Percentiles rank a stretch among this genome's conserved stretches.
phyloP scores from a whole-genome alignment of 2,113 vertebrate species.

The Gila orcuttii region DNA sequence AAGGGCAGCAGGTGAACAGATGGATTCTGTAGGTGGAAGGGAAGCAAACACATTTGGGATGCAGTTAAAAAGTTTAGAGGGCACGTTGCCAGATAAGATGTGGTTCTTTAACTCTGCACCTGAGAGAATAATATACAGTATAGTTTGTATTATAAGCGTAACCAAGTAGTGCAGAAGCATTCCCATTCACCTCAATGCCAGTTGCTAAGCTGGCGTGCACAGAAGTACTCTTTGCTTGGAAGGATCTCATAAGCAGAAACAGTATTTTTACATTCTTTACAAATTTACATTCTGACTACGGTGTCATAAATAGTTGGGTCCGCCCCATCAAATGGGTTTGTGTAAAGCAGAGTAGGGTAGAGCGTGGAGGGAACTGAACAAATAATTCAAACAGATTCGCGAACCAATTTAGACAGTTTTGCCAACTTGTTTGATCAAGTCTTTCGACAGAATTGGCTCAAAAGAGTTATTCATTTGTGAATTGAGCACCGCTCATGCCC shows the following conservation, averaged over 20 bases:
- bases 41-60: not conserved
- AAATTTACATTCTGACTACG: not conserved
- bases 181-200: not conserved
- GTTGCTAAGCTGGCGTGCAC: not conserved
- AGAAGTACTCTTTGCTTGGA: not conserved
- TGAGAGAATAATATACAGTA: not conserved
- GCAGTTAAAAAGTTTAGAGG: not conserved
- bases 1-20: not conserved
- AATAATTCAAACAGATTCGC: too few species aligned
- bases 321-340: not conserved
- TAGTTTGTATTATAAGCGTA: not conserved
- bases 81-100: slow-evolving; percentile 2
- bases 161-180: not conserved
- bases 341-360: not conserved
- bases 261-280: not conserved
- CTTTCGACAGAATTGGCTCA: too few species aligned
- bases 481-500: too few species aligned
- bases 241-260: not conserved
- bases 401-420: too few species aligned
- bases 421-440: too few species aligned
- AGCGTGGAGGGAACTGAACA: too few species aligned
- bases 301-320: not conserved
- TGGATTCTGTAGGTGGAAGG: not conserved
- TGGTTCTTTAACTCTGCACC: not conserved
- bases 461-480: too few species aligned